Evolutionary conservation across 2,113 vertebrate species (phyloP).

Genomic region (Microcebus murinus): DNA sequence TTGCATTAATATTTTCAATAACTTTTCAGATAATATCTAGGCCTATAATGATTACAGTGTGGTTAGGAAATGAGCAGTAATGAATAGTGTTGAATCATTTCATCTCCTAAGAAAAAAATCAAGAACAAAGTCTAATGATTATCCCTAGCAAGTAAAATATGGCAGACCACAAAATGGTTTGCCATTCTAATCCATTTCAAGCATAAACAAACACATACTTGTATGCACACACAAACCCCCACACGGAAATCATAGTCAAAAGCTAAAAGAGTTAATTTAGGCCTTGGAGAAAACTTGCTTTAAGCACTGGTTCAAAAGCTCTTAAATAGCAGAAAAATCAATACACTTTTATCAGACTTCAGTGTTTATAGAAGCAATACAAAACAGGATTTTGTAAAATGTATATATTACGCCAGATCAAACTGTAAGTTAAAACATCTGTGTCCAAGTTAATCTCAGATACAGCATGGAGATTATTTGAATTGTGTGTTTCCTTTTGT

Average conservation of each 20-base stretch:
- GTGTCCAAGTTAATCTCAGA: conserved; percentile 86
- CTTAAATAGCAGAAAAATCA: conserved; percentile 85
- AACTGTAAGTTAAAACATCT: conserved; percentile 89
- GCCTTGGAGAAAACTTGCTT: conserved; percentile 68
- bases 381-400: conserved; percentile 88
- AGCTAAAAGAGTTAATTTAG: conserved; percentile 80
- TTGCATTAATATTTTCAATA: conserved; percentile 73
- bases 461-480: conserved; percentile 84
- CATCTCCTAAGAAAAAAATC: conserved; percentile 76
- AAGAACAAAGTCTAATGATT: conserved; percentile 83
- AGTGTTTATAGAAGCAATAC: conserved; percentile 88
- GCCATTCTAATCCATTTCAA: conserved; percentile 63
- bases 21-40: conserved; percentile 80
- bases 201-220: conserved; percentile 69
- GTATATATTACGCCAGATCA: conserved; percentile 86
- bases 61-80: conserved; percentile 82
- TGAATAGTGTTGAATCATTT: conserved; percentile 80
- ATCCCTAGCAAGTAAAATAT: conserved; percentile 74
- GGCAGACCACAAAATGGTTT: conserved; percentile 75
- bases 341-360: conserved; percentile 84
- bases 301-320: conserved; percentile 78
- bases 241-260: conserved; percentile 53
- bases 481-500: conserved; percentile 86
- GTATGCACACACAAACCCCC: conserved; percentile 30
- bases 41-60: conserved; percentile 79